Base-by-base conservation (phyloP, 2,888 invertebrate genomes). In the Andrena haemorrhoa region DNA sequence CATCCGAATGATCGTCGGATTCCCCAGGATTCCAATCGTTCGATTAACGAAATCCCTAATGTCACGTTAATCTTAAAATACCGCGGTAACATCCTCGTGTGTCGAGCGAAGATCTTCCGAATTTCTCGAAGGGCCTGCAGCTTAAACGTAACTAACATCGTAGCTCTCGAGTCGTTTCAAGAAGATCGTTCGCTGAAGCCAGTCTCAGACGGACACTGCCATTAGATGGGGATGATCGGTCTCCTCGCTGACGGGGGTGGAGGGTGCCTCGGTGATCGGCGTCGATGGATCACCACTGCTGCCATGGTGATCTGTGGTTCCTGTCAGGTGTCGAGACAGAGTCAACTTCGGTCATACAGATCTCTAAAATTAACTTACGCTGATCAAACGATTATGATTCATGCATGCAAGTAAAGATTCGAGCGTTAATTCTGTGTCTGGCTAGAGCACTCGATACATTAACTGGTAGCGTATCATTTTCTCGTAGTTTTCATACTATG, bases 241-340 rank as follows among this genome's bases (percentile, higher is more conserved):
- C 23, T 90, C 91, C 72, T 93, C 93, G 85, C 92, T 93, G 47
- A 92, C 90, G 5, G 92, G 92, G 0, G 92, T 93, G n/a, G 93
- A 93, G 5, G 94, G 93, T 20, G 89, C 90, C 79, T 94, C 94
- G 35, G 93, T 93, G 66, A 93, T 93, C n/a, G 94, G 94, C 3
- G 93, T 94, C 41, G 94, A 92, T 41, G 92, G 91, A 86, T 91
- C 94, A 16, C 91, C 91, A 72, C 91, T 93, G 77, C 92, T 92
- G 16, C 88, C 88, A 10, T 91, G 93, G n/a, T 93, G 91, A 66
- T 94, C 93, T 0, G 91, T 91, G 10, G 90, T 93, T 20, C 89
- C 93, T 92, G 77, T 33, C 61, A 75, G 49, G 81, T 69, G 61
- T 68, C 75, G 3, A 58, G 47, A 73, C 41, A 72, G 29, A 70